Percentiles rank a stretch among this genome's conserved stretches.
These are phyloP conservation scores for Acanthis flammea DNA, from an alignment of 2,797 vertebrate species.

Conservation along the genomic window DNA sequence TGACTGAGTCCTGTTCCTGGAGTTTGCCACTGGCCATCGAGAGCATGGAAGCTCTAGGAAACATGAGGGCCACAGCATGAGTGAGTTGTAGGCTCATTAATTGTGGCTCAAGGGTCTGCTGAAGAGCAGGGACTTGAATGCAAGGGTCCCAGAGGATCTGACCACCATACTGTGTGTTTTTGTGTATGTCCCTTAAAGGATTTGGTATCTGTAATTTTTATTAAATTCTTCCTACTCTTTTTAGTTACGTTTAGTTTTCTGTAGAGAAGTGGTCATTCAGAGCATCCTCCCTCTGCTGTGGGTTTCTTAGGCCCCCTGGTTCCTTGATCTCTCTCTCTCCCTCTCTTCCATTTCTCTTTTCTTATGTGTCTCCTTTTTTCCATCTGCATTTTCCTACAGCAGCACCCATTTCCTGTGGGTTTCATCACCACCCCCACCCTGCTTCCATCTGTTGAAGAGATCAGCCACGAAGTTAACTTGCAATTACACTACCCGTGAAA, in stretches of 20 bases:
- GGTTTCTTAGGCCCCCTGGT: not conserved
- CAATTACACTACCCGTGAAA: slow-evolving; percentile 46
- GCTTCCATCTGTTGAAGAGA: slow-evolving; percentile 69
- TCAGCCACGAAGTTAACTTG: slow-evolving; percentile 55
- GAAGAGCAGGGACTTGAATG: not conserved
- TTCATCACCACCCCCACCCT: slow-evolving; percentile 66
- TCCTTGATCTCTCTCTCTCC: not conserved
- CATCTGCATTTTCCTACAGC: slow-evolving; percentile 62
- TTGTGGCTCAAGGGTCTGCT: not conserved
- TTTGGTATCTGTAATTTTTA: not conserved
- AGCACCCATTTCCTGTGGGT: slow-evolving; percentile 69
- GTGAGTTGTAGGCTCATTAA: not conserved
- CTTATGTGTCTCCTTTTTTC: slow-evolving; percentile 42
- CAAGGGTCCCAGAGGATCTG: not conserved
- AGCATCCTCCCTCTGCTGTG: not conserved
- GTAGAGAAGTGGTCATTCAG: not conserved
- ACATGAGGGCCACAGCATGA: not conserved
- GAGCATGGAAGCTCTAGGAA: not conserved
- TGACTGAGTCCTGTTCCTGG: not conserved
- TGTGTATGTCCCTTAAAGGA: not conserved
- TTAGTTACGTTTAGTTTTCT: not conserved
- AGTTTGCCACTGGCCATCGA: not conserved
- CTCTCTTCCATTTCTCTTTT: slow-evolving; percentile 23
- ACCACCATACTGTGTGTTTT: not conserved
- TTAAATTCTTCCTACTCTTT: not conserved